A percentile compares a stretch with the other conserved stretches of the same genome.
Conservation (phyloP, 92 coral and sea anemone species). For the Galaxea fascicularis region DNA sequence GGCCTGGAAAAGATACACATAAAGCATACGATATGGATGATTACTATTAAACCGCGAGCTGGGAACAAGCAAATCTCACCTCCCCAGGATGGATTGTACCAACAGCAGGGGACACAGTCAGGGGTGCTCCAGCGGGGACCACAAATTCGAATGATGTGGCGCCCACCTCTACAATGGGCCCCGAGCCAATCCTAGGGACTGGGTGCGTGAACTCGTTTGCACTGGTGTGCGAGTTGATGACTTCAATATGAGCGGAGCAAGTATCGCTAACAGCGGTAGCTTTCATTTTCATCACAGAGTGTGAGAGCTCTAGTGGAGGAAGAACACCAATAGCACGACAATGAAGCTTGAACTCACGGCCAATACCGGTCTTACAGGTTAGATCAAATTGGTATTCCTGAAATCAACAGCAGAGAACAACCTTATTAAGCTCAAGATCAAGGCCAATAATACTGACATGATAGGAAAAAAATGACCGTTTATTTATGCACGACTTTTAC, state of each 20-base stretch:
- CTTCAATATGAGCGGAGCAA: slow-evolving; percentile 82
- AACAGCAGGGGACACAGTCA: slow-evolving; percentile 95
- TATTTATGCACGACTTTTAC: too few species aligned
- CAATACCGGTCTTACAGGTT: slow-evolving; percentile 95
- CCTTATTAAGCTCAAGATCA: too few species aligned
- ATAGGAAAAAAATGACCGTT: too few species aligned
- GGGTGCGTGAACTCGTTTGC: slow-evolving; percentile 98
- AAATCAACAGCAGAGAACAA: not conserved
- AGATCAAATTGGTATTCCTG: slow-evolving; percentile 94
- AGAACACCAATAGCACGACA: slow-evolving; percentile 96
- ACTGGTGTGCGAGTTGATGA: slow-evolving; percentile 93
- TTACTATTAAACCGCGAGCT: not conserved
- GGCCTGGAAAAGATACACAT: too few species aligned
- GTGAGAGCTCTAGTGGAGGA: slow-evolving; percentile 91
- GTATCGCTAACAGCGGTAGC: slow-evolving; percentile 93
- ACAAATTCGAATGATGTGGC: slow-evolving; percentile 96
- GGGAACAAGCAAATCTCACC: slow-evolving; percentile 53
- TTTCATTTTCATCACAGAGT: slow-evolving; percentile 92
- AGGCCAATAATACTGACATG: too few species aligned
- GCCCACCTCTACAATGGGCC: slow-evolving; percentile 97
- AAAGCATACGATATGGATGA: not conserved
- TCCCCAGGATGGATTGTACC: slow-evolving; percentile 91
- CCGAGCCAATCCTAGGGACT: slow-evolving; percentile 95
- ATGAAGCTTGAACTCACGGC: slow-evolving; percentile 92
- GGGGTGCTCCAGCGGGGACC: slow-evolving; percentile 86